phyloP scores from a whole-genome alignment of 1,140 invertebrate genomes.

The Zeugodacus cucurbitae region DNA sequence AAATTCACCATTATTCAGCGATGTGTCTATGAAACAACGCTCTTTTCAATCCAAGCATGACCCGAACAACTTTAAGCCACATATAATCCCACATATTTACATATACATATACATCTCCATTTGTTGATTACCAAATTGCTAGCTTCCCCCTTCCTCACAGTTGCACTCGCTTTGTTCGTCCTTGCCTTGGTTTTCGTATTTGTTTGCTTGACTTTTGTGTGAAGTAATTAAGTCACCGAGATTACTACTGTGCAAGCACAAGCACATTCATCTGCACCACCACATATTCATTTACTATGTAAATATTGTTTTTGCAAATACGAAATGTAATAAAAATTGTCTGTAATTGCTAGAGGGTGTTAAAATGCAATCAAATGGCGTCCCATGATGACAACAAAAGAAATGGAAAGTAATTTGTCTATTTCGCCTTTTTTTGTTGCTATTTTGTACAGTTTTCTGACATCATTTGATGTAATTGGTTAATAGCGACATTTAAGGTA shows the following conservation, averaged over 20 bases:
- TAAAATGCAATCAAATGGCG: background rate
- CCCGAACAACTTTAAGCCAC: too few relatives aligned
- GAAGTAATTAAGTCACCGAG: constrained; percentile 36
- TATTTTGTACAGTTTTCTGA: background rate
- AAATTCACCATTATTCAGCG: too few relatives aligned
- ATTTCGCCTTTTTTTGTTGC: background rate
- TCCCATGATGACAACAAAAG: background rate
- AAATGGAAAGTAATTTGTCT: background rate
- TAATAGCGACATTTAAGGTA: too few relatives aligned
- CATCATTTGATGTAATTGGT: background rate
- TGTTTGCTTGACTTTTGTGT: constrained; percentile 8
- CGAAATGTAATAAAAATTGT: constrained; percentile 29
- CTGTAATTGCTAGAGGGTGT: constrained; percentile 28
- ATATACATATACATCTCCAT: background rate
- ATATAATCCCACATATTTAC: too few relatives aligned
- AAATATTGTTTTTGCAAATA: constrained; percentile 25
- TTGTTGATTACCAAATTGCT: background rate
- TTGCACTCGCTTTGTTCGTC: background rate
- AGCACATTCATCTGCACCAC: background rate
- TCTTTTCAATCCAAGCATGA: too few relatives aligned
- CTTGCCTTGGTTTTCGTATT: background rate
- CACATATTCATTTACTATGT: background rate
- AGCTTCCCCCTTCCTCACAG: background rate
- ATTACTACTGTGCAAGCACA: constrained; percentile 29
- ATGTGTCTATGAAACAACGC: too few relatives aligned